phyloP scores from a whole-genome alignment of 2,113 vertebrate genomes.

The Bubo scandiacus region DNA sequence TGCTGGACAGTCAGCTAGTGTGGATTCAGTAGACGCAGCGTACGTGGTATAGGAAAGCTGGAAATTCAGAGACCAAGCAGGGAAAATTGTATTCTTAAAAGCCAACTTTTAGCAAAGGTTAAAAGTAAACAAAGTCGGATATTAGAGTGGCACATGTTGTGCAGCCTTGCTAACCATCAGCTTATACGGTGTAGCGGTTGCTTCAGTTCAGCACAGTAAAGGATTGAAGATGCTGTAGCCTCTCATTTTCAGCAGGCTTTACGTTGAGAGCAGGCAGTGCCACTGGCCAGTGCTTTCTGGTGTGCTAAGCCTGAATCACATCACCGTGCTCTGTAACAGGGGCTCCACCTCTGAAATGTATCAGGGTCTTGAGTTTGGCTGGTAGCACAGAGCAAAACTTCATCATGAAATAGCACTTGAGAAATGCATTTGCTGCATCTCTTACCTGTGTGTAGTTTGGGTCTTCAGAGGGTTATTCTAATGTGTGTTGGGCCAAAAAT shows the following conservation, averaged over 20 bases:
- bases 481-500: background rate
- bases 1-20: background rate
- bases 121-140: background rate
- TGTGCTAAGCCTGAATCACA: background rate
- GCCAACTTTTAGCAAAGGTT: background rate
- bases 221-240: background rate
- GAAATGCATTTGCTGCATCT: background rate
- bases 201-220: background rate
- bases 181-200: background rate
- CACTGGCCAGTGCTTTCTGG: background rate
- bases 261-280: accelerated
- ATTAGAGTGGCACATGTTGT: background rate
- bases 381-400: background rate
- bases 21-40: accelerated
- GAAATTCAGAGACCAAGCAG: background rate
- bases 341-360: background rate
- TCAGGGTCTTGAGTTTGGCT: background rate
- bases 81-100: background rate
- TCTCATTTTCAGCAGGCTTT: background rate
- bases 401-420: background rate
- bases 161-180: background rate
- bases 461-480: background rate
- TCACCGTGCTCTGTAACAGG: accelerated
- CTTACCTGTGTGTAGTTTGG: background rate
- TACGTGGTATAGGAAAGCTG: accelerated